Percentiles rank a stretch among this genome's conserved stretches.
phyloP scores from a whole-genome alignment of 2,797 vertebrate species.

The Pelochelys cantorii region DNA sequence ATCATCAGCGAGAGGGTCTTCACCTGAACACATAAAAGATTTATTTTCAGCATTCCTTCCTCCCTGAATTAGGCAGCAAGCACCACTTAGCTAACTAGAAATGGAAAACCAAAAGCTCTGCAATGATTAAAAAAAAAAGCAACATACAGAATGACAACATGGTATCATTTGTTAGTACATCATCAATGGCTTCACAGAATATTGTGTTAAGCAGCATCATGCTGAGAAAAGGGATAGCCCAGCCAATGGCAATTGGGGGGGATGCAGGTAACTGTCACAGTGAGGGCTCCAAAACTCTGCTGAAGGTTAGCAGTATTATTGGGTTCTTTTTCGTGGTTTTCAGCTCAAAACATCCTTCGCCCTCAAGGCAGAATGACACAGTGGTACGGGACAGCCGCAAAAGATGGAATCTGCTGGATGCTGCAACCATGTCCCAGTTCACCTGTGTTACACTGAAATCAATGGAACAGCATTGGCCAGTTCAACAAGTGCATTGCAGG shows the following conservation, averaged over 20 bases:
- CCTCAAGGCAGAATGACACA: fast-evolving
- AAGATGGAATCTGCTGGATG: background rate
- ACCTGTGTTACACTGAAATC: background rate
- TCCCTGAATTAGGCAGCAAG: background rate
- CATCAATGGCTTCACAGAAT: background rate
- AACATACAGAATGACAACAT: fast-evolving
- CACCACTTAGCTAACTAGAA: fast-evolving
- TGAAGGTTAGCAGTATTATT: background rate
- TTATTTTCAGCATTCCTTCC: background rate
- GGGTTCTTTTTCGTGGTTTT: background rate
- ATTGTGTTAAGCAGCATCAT: background rate
- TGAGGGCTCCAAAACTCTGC: background rate
- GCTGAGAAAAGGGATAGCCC: background rate
- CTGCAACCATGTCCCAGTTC: background rate
- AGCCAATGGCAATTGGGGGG: background rate
- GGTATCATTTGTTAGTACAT: background rate
- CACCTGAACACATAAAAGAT: constrained; percentile 82
- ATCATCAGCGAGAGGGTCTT: constrained; percentile 96
- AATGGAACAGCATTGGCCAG: background rate
- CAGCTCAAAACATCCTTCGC: background rate
- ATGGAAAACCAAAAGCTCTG: background rate
- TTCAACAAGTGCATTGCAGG: background rate
- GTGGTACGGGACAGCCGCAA: background rate
- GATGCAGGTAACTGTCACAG: background rate
- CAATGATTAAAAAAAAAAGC: background rate